Percentiles rank a stretch among this genome's conserved stretches.
Evolutionary conservation across 2,113 vertebrate species (phyloP).

Genomic region (Bos taurus): DNA sequence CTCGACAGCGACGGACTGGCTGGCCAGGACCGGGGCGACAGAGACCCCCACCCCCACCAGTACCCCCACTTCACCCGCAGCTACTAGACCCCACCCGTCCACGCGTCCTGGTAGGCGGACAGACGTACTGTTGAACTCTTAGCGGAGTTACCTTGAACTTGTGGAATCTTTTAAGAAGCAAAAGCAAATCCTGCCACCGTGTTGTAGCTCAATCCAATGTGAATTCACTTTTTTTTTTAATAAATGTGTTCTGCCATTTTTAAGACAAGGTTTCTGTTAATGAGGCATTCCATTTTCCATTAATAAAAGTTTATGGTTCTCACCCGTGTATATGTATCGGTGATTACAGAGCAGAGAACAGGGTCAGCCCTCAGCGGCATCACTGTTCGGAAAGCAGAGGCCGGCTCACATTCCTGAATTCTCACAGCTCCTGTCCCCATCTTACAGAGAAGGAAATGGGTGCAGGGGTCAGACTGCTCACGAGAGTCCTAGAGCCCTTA

Average conservation of each 20-base stretch:
- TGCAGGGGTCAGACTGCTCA: neutral
- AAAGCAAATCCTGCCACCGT: slow-evolving; percentile 36
- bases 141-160: slow-evolving; percentile 55
- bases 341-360: neutral
- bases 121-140: slow-evolving; percentile 38
- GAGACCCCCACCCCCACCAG: slow-evolving; percentile 46
- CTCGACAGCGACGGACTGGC: slow-evolving; percentile 85
- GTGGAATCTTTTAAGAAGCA: slow-evolving; percentile 38
- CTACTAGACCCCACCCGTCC: slow-evolving; percentile 66
- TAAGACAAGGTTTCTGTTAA: slow-evolving; percentile 72
- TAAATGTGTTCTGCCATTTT: slow-evolving; percentile 65
- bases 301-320: slow-evolving; percentile 75
- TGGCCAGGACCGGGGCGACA: slow-evolving; percentile 71
- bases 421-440: neutral
- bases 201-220: slow-evolving; percentile 53
- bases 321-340: neutral
- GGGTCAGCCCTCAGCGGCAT: rapidly evolving
- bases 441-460: neutral
- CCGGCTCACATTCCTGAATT: neutral
- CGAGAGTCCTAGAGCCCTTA: neutral
- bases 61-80: slow-evolving; percentile 72
- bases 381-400: rapidly evolving
- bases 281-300: slow-evolving; percentile 80
- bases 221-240: slow-evolving; percentile 45
- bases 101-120: neutral